These are phyloP conservation scores for Calonectris borealis DNA, from an alignment of 2,113 vertebrate species.

Conservation along the genomic window DNA sequence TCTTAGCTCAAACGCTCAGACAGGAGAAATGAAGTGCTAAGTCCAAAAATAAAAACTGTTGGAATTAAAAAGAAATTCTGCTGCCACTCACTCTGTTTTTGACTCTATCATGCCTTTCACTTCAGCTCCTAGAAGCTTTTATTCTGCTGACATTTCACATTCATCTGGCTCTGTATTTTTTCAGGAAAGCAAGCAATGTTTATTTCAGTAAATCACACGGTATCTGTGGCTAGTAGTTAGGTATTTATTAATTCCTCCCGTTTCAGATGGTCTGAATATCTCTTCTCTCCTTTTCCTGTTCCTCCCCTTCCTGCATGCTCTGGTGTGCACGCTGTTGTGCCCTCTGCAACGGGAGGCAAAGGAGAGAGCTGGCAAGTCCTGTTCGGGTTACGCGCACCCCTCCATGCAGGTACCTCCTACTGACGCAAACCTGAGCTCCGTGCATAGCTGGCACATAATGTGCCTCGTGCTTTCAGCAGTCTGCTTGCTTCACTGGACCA, in stretches of 20 bases:
- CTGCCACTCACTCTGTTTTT: not conserved
- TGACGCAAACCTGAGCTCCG: not conserved
- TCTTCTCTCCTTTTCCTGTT: not conserved
- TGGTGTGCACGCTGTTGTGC: rapidly evolving
- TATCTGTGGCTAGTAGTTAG: not conserved
- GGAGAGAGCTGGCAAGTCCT: not conserved
- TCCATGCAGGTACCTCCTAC: not conserved
- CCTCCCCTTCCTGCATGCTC: not conserved
- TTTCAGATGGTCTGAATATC: not conserved
- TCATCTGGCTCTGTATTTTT: not conserved
- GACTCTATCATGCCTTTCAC: not conserved
- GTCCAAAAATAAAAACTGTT: not conserved
- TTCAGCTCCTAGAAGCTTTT: not conserved
- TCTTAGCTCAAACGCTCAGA: not conserved
- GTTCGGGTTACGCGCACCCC: rapidly evolving
- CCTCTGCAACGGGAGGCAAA: not conserved
- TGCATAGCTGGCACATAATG: not conserved
- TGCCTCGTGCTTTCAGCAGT: not conserved
- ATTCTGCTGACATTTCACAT: not conserved
- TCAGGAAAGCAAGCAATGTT: not conserved
- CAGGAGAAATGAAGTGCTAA: not conserved
- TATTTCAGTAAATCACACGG: not conserved
- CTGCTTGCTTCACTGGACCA: not conserved
- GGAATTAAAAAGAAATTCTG: not conserved
- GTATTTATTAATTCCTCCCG: not conserved